Conservation (phyloP, 2,113 vertebrate genomes). For the Phoxinus phoxinus region DNA sequence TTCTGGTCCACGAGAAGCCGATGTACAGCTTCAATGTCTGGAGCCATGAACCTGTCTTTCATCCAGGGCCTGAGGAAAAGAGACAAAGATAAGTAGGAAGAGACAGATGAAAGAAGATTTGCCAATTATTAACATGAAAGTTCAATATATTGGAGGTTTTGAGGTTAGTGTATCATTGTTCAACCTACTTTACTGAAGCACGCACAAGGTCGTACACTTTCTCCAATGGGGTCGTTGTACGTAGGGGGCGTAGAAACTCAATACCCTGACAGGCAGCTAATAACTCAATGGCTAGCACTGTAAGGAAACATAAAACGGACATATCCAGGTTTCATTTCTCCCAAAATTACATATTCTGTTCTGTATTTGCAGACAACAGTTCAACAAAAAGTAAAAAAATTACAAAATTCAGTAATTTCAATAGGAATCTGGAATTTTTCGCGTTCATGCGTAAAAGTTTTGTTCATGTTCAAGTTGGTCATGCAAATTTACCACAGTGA, state of each 20-base stretch:
- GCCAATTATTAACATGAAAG: slow-evolving; percentile 70
- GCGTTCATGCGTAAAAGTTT: too few relatives aligned
- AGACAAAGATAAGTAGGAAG: neutral
- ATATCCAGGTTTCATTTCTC: neutral
- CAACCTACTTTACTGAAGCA: slow-evolving; percentile 90
- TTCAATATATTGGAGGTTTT: slow-evolving; percentile 59
- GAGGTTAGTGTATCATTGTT: slow-evolving; percentile 67
- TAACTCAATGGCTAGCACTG: slow-evolving; percentile 94
- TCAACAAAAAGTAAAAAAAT: neutral
- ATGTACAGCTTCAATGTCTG: slow-evolving; percentile 92
- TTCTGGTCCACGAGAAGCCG: slow-evolving; percentile 90
- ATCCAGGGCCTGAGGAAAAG: slow-evolving; percentile 88
- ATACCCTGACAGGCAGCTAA: slow-evolving; percentile 96
- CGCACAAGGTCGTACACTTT: slow-evolving; percentile 98
- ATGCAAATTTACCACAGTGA: too few relatives aligned
- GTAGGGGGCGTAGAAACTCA: slow-evolving; percentile 95
- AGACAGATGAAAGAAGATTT: slow-evolving; percentile 25
- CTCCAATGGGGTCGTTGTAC: slow-evolving; percentile 95
- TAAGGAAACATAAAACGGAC: slow-evolving; percentile 43
- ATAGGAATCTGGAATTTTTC: too few relatives aligned
- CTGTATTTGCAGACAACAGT: neutral
- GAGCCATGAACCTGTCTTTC: slow-evolving; percentile 97
- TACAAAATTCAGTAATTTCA: too few relatives aligned
- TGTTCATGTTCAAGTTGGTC: too few relatives aligned
- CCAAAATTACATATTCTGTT: neutral